Base-by-base conservation (phyloP, 1,140 invertebrate species). In the Dendrolimus punctatus region DNA sequence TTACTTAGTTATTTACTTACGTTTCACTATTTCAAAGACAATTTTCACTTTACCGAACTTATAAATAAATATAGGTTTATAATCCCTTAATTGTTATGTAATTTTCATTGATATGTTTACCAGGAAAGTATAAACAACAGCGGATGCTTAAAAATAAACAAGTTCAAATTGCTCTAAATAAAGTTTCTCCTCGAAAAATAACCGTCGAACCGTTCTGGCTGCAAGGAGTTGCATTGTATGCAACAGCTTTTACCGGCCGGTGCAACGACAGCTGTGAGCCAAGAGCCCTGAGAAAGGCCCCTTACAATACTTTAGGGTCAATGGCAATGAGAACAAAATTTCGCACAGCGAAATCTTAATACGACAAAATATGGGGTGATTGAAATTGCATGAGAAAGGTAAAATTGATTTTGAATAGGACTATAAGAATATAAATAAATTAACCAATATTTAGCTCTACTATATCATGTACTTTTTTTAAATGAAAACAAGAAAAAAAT, bases 251-350 rank as follows among this genome's bases (percentile, higher is more conserved):
- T 23, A 47, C 53, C 64, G 64, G 53, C 64, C 67, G 66, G 58
- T 67, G 70, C 64, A 69, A 23, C 70, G 67, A 67, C 72, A 77
- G 72, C 65, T 76, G 69, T 64, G 59, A 56, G 61, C 44, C 58
- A 57, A 57, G 46, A 58, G 47, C 60, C 62, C 66, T 69, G 62
- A 68, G 70, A 70, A 71, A 73, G 66, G 67, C 62, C 58, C 62
- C 51, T 61, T 50, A 69, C 62, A 68, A 66, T 60, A 55, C 40
- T 54, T 60, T 62, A 55, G 69, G 69, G 69, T 70, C 69, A 65
- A 66, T 64, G 59, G 62, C 58, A 59, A 61, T 49, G 50, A 70
- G 59, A 71, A 74, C 69, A 62, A 67, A 73, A 66, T 70, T 73
- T 68, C 51, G 70, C 64, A 67, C 38, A 42, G 66, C 66, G 54